Conservation (phyloP, 2,888 invertebrate genomes). For the Argyresthia albistria region DNA sequence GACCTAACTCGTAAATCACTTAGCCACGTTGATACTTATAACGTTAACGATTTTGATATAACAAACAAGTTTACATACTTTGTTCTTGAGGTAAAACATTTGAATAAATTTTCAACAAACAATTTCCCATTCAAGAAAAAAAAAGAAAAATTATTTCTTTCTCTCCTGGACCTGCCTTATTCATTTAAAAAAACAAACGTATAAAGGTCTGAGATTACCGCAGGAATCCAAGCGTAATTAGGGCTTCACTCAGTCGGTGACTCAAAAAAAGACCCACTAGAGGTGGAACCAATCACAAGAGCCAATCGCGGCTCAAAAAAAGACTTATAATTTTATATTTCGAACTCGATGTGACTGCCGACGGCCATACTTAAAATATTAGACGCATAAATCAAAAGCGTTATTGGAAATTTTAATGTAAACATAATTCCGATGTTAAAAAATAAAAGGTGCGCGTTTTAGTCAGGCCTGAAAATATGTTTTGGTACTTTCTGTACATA, state of each 20-base stretch:
- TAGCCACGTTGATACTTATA: constrained; percentile 66
- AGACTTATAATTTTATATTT: constrained; percentile 20
- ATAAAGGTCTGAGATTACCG: not conserved
- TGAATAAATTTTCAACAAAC: too few species aligned
- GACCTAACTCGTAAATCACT: constrained; percentile 69
- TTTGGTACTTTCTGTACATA: too few species aligned
- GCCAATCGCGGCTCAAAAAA: constrained; percentile 36
- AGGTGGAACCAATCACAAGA: constrained; percentile 45
- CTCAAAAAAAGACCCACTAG: constrained; percentile 34
- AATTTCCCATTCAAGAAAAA: too few species aligned
- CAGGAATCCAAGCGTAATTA: constrained; percentile 43
- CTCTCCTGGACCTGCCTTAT: too few species aligned
- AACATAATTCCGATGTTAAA: constrained; percentile 37
- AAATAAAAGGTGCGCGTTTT: not conserved
- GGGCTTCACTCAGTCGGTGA: constrained; percentile 36
- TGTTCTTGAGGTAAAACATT: too few species aligned
- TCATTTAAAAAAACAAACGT: not conserved
- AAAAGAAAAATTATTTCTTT: too few species aligned
- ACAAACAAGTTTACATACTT: constrained; percentile 26
- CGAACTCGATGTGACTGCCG: constrained; percentile 34
- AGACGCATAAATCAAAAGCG: constrained; percentile 60
- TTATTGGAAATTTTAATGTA: constrained; percentile 59
- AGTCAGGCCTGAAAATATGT: too few species aligned
- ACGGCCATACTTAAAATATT: constrained; percentile 63
- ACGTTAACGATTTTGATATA: constrained; percentile 9